Conservation (phyloP, 1,140 invertebrate genomes). For the Ruditapes philippinarum region DNA sequence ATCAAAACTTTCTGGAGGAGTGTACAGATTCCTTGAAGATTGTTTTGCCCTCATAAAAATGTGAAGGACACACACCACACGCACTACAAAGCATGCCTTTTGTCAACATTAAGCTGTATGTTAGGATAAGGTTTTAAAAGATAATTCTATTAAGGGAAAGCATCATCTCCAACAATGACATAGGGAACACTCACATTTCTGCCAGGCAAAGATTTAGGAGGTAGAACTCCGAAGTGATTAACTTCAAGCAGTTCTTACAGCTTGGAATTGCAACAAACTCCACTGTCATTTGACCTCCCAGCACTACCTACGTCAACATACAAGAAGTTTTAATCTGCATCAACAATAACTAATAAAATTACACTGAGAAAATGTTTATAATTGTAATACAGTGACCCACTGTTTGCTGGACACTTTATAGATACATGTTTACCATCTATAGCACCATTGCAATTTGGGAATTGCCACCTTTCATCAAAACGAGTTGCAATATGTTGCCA, state of each 20-base stretch:
- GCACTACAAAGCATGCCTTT: not conserved
- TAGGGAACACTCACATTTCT: constrained; percentile 79
- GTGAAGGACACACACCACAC: not conserved
- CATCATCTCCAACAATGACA: constrained; percentile 81
- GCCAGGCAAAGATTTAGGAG: not conserved
- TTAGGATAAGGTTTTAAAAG: constrained; percentile 19
- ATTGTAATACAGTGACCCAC: constrained; percentile 82
- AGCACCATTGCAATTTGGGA: constrained; percentile 85
- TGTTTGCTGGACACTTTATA: constrained; percentile 82
- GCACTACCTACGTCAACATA: constrained; percentile 83
- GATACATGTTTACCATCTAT: constrained; percentile 87
- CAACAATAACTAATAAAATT: constrained; percentile 82
- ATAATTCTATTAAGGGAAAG: not conserved
- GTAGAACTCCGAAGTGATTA: not conserved
- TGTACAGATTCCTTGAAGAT: not conserved
- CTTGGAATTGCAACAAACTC: not conserved
- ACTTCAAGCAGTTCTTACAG: not conserved
- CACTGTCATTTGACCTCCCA: not conserved
- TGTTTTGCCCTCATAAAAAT: not conserved
- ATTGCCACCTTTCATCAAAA: constrained; percentile 80
- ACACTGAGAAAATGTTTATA: constrained; percentile 84
- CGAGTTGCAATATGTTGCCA: not conserved
- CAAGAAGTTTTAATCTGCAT: constrained; percentile 85
- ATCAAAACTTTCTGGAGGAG: not conserved
- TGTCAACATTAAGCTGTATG: not conserved